phyloP scores from a whole-genome alignment of 2,797 vertebrate genomes.

The Parambassis ranga region DNA sequence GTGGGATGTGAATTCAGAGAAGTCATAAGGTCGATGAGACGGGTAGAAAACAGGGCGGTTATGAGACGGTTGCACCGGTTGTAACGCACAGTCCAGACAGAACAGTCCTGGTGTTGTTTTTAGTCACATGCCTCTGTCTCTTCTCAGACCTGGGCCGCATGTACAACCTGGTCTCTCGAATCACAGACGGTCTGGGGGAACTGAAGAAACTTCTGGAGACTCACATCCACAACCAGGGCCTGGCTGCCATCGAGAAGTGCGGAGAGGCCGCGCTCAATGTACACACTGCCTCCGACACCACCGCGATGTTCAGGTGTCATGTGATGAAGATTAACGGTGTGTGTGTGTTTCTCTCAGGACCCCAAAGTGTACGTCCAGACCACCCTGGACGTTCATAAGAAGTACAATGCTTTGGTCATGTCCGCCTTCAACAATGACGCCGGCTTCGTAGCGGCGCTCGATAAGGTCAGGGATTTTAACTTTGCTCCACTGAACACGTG shows the following conservation, averaged over 20 bases:
- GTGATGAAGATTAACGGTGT: background rate
- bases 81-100: too few relatives aligned
- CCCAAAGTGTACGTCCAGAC: conserved; percentile 99
- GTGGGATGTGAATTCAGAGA: too few relatives aligned
- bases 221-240: conserved; percentile 98
- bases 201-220: conserved; percentile 98
- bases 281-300: conserved; percentile 38
- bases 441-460: conserved; percentile 95
- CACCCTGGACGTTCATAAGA: conserved; percentile 97
- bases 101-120: too few relatives aligned
- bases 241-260: conserved; percentile 98
- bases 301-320: background rate
- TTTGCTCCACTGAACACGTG: background rate
- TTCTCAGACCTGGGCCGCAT: conserved; percentile 93
- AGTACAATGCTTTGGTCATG: conserved; percentile 98
- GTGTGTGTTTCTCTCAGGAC: conserved; percentile 78
- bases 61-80: too few relatives aligned
- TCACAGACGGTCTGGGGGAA: conserved; percentile 96
- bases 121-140: too few relatives aligned
- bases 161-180: conserved; percentile 99
- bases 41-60: too few relatives aligned
- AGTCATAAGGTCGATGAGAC: too few relatives aligned
- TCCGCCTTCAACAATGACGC: conserved; percentile 99
- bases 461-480: conserved; percentile 83
- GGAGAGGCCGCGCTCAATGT: conserved; percentile 97